Percentiles rank a stretch among this genome's conserved stretches.
Conservation (phyloP, 2,888 invertebrate genomes). For the Drosophila vallismaia region DNA sequence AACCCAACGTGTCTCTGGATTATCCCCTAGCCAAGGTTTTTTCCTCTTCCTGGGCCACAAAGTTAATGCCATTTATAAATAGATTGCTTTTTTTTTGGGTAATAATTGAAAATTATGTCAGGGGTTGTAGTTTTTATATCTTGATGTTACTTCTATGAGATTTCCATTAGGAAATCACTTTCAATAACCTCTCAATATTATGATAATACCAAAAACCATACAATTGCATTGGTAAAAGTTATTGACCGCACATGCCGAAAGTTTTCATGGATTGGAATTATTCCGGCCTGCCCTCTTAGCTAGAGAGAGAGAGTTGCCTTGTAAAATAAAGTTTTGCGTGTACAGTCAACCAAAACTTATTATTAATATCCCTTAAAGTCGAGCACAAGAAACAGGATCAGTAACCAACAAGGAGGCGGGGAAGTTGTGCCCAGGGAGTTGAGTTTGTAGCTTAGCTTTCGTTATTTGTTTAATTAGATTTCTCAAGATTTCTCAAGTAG, state of each 20-base stretch:
- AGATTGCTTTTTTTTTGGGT: neutral
- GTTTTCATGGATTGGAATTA: conserved; percentile 44
- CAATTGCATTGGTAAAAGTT: conserved; percentile 31
- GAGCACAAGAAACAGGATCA: conserved; percentile 8
- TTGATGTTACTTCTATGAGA: too few relatives aligned
- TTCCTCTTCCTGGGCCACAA: neutral
- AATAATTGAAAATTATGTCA: too few relatives aligned
- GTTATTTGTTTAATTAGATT: conserved; percentile 79
- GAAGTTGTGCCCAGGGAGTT: neutral
- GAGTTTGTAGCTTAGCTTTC: conserved; percentile 43
- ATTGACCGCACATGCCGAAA: conserved; percentile 41
- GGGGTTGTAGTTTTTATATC: too few relatives aligned
- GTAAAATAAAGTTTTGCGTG: conserved; percentile 25
- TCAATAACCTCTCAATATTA: conserved; percentile 17
- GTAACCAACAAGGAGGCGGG: neutral
- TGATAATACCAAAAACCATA: conserved; percentile 20
- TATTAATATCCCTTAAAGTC: conserved; percentile 37
- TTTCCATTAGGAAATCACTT: neutral
- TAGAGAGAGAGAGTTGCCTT: neutral
- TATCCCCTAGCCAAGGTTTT: neutral
- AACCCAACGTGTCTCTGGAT: conserved; percentile 16
- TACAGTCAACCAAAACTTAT: conserved; percentile 42
- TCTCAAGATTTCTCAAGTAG: conserved; percentile 78
- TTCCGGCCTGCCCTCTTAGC: conserved; percentile 6
- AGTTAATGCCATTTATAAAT: neutral